Base-by-base conservation (phyloP, 2,888 invertebrate species). In the Troglohyphantes excavatus region DNA sequence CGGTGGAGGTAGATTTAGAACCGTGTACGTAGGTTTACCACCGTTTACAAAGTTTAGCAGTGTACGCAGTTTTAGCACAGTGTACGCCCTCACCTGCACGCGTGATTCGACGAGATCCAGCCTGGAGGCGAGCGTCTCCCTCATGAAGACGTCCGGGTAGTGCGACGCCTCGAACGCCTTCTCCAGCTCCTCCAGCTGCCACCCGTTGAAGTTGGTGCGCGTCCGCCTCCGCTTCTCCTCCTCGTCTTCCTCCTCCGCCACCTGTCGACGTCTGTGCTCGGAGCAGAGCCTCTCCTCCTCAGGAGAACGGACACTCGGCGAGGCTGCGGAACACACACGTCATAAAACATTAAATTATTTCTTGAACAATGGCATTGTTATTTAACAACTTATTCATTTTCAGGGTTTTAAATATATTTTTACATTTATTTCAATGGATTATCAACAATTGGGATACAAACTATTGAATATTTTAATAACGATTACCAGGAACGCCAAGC, bases 101-200 rank as follows among this genome's bases (percentile, higher is more conserved):
- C 99, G 95, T 93, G 98, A 98, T 94, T 99, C 99, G 93, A 99
- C 98, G 90, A 99, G 96, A 93, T 99, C 98, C 91, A 99, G 95
- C 92, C 98, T 95, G 96, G 98, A 96, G 70, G 99, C 99, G 90
- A 99, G 95, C 0, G 99, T 98, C 94, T 99, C 99, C 92, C 99
- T 95, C 99, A 99, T 99, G 95, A 99, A 99, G 92, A 99, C 99
- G 94, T 99, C 99, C 0, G 99, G 99, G 94, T 99, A 99, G 94
- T 98, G 98, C 75, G 96, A 96, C 91, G 98, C 96, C 91, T 97
- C 95, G 95, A 99, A 99, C 27, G 99, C 99, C 91, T 97, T 95
- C 94, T 99, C 99, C 93, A 99, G 95, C 92, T 95, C 95, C 92
- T 95, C 95, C 91, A 95, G 92, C 92, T 95, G 95, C 95, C 95